These are phyloP conservation scores for Drosophila eohydei DNA, from an alignment of 2,888 invertebrate species.

Conservation along the genomic window DNA sequence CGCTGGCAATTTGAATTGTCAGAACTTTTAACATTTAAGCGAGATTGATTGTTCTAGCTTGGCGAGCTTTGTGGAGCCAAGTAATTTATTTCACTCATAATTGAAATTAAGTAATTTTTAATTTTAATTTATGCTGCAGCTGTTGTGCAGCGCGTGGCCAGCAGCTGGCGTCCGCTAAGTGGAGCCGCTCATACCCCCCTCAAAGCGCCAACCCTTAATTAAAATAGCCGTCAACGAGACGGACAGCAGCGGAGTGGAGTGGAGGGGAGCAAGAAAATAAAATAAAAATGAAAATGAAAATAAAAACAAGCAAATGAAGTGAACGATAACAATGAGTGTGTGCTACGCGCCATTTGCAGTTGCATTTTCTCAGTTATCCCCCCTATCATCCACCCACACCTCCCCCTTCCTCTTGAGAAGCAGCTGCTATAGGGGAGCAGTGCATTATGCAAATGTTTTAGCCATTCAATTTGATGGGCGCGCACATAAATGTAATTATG, in stretches of 20 bases:
- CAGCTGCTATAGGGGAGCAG: constrained; percentile 13
- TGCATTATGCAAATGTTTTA: constrained; percentile 69
- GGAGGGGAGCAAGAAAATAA: background rate
- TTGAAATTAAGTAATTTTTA: constrained; percentile 22
- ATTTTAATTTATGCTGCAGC: constrained; percentile 23
- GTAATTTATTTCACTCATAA: constrained; percentile 14
- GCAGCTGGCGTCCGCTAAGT: constrained; percentile 10
- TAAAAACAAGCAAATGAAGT: constrained; percentile 3
- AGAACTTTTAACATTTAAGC: background rate
- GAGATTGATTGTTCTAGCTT: background rate
- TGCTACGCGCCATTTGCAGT: constrained; percentile 26
- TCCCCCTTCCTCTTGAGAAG: background rate
- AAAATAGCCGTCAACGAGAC: constrained; percentile 8
- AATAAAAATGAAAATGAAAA: constrained; percentile 1
- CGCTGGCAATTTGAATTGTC: constrained; percentile 2
- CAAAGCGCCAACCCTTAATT: constrained; percentile 13
- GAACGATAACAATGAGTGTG: constrained; percentile 10
- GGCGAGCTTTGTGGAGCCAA: background rate
- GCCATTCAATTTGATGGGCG: constrained; percentile 71
- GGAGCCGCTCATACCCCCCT: background rate
- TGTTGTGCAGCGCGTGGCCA: background rate
- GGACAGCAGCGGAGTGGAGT: background rate
- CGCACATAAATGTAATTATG: constrained; percentile 70
- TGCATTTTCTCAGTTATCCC: constrained; percentile 15
- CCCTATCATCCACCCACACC: background rate